Evolutionary conservation across 2,113 vertebrate species (phyloP).

Genomic region (Ictalurus punctatus): DNA sequence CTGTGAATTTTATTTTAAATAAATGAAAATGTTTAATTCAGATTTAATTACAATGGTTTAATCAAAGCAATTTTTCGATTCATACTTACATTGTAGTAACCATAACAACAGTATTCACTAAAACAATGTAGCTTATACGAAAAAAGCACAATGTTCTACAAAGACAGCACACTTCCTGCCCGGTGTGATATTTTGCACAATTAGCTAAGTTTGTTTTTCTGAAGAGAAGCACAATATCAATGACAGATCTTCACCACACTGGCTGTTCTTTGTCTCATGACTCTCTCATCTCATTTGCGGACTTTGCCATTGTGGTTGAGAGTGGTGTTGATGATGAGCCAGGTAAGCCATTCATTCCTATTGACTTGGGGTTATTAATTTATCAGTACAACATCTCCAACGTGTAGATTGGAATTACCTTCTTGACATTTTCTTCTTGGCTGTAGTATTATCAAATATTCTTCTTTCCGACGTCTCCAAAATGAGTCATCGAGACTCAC

Average conservation of each 20-base stretch:
- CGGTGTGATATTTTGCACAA: not conserved
- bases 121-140: not conserved
- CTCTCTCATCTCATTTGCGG: not conserved
- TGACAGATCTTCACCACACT: not conserved
- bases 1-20: too few relatives aligned
- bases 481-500: not conserved
- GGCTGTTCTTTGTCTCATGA: not conserved
- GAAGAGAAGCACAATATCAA: not conserved
- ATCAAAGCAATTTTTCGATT: not conserved
- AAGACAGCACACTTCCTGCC: not conserved
- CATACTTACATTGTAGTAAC: not conserved
- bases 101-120: not conserved
- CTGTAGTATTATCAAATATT: not conserved
- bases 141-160: not conserved
- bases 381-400: not conserved
- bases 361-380: not conserved
- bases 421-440: not conserved
- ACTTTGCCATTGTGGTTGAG: not conserved
- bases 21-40: not conserved
- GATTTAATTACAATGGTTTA: not conserved
- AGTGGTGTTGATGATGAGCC: not conserved
- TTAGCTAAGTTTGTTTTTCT: not conserved
- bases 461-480: too few relatives aligned
- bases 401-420: not conserved
- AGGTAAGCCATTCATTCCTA: not conserved